Evolutionary conservation across 2,113 vertebrate genomes (phyloP), one percentile per base, ranked within the genome.

Genomic region (Muntiacus reevesi): DNA sequence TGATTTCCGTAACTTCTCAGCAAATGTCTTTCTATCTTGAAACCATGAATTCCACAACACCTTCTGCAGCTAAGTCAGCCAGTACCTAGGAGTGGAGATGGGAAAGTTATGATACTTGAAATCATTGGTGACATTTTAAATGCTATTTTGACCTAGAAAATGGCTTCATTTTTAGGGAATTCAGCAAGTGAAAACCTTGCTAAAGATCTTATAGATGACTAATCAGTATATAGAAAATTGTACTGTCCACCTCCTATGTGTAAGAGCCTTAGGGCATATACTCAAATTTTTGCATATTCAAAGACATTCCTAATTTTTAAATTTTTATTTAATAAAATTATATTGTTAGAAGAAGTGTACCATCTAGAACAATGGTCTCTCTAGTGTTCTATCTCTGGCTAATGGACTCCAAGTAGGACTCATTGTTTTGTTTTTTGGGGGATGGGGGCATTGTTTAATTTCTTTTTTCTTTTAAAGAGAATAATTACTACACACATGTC

Each of bases 1-100:
- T 90, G 21, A 96, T 94, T 92, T 95, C 7, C 67, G 62, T 83
- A 85, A 92, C 79, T 96, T 71, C 30, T 97, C 28, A 79, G 33
- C 28, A 94, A 90, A 94, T 94, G 30, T 90, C 67, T 87, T 95
- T 85, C n/a, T 55, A 92, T 84, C 15, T 87, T 92, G 13, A 95
- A 92, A 97, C 79, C 19, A 81, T 78, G 57, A 96, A 87, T 87
- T 90, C 47, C 4, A n/a, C 50, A 71, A n/a, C 62, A 71, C 14
- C 11, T 93, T 27, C n/a, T 62, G 6, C 12, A 67, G 33, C 40
- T 95, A 64, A 86, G 16, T 85, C 33, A 91, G 43, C n/a, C 93
- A 93, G 25, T 60, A n/a, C 16, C 45, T 74, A 5, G 27, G 3
- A 14, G 8, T 40, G 67, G 19, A 71, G 67, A 71, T 71, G 5